Evolutionary conservation across 2,797 vertebrate species (phyloP).

Genomic region (Cephalopachus bancanus): DNA sequence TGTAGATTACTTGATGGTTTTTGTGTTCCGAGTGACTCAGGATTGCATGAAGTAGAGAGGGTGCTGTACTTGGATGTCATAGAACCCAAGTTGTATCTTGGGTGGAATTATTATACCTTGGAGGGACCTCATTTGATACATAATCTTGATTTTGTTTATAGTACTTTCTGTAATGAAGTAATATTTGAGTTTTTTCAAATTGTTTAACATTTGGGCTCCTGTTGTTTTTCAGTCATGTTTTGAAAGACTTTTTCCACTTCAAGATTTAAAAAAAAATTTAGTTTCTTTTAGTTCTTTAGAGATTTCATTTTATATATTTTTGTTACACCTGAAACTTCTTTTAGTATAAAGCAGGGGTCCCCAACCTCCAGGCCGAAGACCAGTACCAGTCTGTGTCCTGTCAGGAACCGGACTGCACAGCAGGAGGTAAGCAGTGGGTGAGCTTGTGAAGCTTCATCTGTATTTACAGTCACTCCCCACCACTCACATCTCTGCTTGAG

Average conservation of each 20-base stretch:
- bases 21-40: not conserved
- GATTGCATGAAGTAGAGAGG: not conserved
- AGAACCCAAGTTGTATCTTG: not conserved
- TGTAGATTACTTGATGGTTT: not conserved
- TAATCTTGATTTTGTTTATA: not conserved
- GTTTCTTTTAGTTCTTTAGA: not conserved
- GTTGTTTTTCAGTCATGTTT: not conserved
- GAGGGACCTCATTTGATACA: not conserved
- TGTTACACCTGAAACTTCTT: not conserved
- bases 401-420: too few species aligned
- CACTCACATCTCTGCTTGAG: too few species aligned
- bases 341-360: not conserved
- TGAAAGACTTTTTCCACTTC: not conserved
- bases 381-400: too few species aligned
- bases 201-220: not conserved
- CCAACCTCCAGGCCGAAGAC: too few species aligned
- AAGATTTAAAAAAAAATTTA: not conserved
- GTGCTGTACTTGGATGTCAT: not conserved
- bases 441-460: too few species aligned
- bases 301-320: constrained; percentile 22
- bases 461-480: too few species aligned
- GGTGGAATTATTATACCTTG: not conserved
- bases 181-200: not conserved
- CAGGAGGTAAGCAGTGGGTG: too few species aligned
- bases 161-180: constrained; percentile 45